Evolutionary conservation across 64 coral and sea anemone species (phyloP).

Genomic region (Actinia equina): DNA sequence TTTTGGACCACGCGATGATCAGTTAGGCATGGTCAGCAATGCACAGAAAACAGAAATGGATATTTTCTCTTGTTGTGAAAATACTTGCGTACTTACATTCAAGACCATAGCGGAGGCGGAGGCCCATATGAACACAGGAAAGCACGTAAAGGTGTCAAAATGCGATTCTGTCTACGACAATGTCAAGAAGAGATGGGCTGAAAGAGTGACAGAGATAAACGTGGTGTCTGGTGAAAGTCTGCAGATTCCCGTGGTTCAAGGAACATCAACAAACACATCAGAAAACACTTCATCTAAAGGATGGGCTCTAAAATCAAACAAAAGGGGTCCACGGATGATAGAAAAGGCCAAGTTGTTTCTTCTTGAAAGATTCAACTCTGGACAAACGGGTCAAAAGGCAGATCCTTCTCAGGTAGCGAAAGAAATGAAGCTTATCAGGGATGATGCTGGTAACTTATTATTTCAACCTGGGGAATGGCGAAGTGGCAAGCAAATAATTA

Average conservation of each 20-base stretch:
- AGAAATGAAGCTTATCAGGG: conserved; percentile 52
- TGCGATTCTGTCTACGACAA: conserved; percentile 10
- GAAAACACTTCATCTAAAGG: conserved; percentile 28
- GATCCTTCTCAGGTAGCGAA: conserved; percentile 51
- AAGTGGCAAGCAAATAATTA: conserved; percentile 48
- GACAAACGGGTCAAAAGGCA: conserved; percentile 34
- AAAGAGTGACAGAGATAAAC: conserved; percentile 39
- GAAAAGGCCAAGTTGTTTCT: conserved; percentile 52
- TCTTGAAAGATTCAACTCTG: conserved; percentile 52
- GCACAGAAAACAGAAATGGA: background rate
- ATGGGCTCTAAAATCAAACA: conserved; percentile 47
- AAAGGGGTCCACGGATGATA: conserved; percentile 26
- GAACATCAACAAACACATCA: conserved; percentile 20
- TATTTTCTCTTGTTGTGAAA: conserved; percentile 36
- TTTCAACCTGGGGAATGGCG: conserved; percentile 48
- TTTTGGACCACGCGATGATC: conserved; percentile 26
- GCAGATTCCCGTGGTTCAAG: conserved; percentile 25
- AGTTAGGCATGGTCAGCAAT: conserved; percentile 27
- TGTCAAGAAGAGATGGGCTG: conserved; percentile 26
- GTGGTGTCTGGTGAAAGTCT: conserved; percentile 23
- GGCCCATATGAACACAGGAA: conserved; percentile 32
- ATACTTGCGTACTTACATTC: conserved; percentile 41
- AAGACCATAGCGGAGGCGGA: conserved; percentile 19
- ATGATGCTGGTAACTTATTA: conserved; percentile 26
- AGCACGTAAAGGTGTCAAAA: conserved; percentile 16